A percentile compares a stretch with the other conserved stretches of the same genome.
Evolutionary conservation across 1,140 invertebrate genomes (phyloP).

Genomic region (Hyles euphorbiae): DNA sequence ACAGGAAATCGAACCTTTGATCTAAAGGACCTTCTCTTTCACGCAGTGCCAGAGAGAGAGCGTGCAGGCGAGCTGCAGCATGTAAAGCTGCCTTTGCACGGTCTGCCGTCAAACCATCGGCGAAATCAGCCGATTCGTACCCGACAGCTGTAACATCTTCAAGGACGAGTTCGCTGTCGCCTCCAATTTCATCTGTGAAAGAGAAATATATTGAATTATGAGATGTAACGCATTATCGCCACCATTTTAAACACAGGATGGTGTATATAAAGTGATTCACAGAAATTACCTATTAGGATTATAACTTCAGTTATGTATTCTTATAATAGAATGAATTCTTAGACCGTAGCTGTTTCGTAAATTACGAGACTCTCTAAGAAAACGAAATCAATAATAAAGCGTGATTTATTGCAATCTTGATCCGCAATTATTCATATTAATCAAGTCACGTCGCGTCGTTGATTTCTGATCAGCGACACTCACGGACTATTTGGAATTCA

Average conservation of each 20-base stretch:
- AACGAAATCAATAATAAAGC: no score
- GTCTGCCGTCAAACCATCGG: slow-evolving; percentile 80
- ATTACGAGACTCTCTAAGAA: no score
- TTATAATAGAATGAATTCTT: no score
- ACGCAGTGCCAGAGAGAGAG: slow-evolving; percentile 80
- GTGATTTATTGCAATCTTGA: no score
- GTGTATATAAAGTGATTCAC: no score
- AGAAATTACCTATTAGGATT: no score
- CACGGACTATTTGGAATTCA: no score
- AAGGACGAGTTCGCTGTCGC: slow-evolving; percentile 77
- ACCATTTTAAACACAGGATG: not conserved
- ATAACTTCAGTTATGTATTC: no score
- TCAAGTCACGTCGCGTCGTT: no score
- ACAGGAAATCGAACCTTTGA: slow-evolving; percentile 83
- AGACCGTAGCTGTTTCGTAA: no score
- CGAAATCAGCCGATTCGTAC: slow-evolving; percentile 77
- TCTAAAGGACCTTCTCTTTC: slow-evolving; percentile 79
- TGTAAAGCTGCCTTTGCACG: slow-evolving; percentile 80
- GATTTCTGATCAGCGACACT: no score
- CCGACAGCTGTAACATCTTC: slow-evolving; percentile 69
- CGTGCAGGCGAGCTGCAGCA: slow-evolving; percentile 83
- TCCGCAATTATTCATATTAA: no score
- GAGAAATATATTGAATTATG: not conserved
- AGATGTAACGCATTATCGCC: not conserved
- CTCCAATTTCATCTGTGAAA: slow-evolving; percentile 69